These are phyloP conservation scores for Naja naja DNA, from an alignment of 2,113 vertebrate genomes.

Conservation along the genomic window DNA sequence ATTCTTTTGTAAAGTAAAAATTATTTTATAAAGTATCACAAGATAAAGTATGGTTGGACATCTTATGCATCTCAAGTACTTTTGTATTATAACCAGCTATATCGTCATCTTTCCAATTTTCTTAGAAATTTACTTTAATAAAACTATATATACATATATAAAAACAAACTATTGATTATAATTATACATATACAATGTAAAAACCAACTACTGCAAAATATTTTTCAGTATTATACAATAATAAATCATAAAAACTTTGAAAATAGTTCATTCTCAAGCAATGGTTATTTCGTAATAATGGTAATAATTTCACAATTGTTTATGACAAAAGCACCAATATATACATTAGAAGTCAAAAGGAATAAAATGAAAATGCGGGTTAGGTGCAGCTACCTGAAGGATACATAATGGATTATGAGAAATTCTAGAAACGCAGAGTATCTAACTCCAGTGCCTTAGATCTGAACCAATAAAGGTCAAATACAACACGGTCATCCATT, in stretches of 20 bases:
- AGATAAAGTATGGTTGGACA: not conserved
- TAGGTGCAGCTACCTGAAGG: constrained; percentile 18
- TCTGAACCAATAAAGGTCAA: not conserved
- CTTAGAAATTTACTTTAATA: not conserved
- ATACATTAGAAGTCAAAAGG: not conserved
- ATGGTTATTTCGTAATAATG: too few species aligned
- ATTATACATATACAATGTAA: not conserved
- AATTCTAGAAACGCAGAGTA: not conserved
- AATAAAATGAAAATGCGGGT: not conserved
- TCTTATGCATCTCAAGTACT: not conserved
- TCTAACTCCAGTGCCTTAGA: not conserved
- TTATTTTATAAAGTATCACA: not conserved
- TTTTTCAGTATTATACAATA: not conserved
- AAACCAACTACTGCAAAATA: not conserved
- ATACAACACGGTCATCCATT: not conserved
- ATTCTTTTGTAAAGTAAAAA: not conserved
- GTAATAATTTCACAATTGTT: not conserved
- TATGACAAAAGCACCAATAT: constrained; percentile 7
- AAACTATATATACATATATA: not conserved
- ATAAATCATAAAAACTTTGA: not conserved
- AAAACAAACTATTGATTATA: not conserved
- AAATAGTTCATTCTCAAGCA: not conserved
- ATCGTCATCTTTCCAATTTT: not conserved
- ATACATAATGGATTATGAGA: not conserved
- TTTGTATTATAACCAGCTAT: not conserved